Percentiles rank a stretch among this genome's conserved stretches.
Conservation (phyloP, 2,888 invertebrate species). For the Horisme vitalbata region DNA sequence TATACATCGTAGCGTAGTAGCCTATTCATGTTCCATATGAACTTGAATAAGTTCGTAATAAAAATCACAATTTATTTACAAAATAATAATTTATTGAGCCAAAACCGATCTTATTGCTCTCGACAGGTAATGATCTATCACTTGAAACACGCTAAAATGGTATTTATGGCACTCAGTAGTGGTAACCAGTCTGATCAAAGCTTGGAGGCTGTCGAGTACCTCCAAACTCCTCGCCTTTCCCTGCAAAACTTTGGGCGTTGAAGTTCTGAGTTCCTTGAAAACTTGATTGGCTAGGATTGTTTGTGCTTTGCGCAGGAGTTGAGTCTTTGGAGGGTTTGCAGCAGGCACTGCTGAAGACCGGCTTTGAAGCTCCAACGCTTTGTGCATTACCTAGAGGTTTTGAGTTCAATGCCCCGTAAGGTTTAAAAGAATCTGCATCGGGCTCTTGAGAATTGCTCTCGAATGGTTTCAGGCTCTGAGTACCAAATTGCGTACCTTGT, state of each 20-base stretch:
- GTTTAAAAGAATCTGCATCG: conserved; percentile 4
- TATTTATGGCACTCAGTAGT: conserved; percentile 56
- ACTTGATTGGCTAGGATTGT: conserved; percentile 26
- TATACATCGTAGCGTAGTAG: too few relatives aligned
- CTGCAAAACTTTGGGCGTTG: conserved; percentile 39
- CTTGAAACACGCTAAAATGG: background rate
- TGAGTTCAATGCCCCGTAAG: conserved; percentile 2
- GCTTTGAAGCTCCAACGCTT: conserved; percentile 6
- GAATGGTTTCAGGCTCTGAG: conserved; percentile 3
- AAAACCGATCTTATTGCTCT: too few relatives aligned
- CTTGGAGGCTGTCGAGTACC: conserved; percentile 61
- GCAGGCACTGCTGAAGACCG: conserved; percentile 24
- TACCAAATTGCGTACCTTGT: background rate
- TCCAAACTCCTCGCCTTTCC: conserved; percentile 59
- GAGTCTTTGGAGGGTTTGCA: conserved; percentile 23
- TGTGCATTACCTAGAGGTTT: background rate
- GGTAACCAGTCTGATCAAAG: conserved; percentile 69
- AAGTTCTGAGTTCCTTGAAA: conserved; percentile 37
- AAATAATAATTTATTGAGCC: conserved; percentile 34
- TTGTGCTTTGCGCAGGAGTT: conserved; percentile 18
- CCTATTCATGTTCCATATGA: too few relatives aligned
- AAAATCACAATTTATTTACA: conserved; percentile 24
- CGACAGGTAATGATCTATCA: too few relatives aligned
- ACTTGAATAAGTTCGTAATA: too few relatives aligned
- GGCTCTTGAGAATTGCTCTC: background rate